Evolutionary conservation across 2,888 invertebrate species (phyloP), one percentile per base, ranked within the genome.

Genomic region (Erpobdella octoculata): DNA sequence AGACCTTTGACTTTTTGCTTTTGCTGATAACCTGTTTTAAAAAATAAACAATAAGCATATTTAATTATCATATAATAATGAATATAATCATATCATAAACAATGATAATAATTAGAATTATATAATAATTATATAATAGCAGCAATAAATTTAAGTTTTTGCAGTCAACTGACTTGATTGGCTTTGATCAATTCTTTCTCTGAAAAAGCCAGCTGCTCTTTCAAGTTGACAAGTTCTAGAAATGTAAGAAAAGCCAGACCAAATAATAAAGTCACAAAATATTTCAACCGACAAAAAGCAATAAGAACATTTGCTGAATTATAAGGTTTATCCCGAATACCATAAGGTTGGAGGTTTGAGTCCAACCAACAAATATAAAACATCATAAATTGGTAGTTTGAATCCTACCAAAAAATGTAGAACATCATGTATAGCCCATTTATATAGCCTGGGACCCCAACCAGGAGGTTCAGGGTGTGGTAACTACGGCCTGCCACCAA

Each of bases 121-220:
- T 59, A 59, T n/a, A 8, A 9, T n/a, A 59, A 59, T 18, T 12
- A 41, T 15, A 41, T 41, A 15, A 41, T 15, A 15, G 12, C 46
- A n/a, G n/a, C n/a, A n/a, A n/a, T n/a, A n/a, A n/a, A n/a, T n/a
- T n/a, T n/a, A 41, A 41, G 9, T 41, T 41, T 5, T 53, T 15
- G 1, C 28, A 15, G 21, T 53, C 53, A 25, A 28, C 21, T 37
- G 41, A 70, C 81, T 79, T 79, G 81, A 64, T 81, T 80, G 25
- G 82, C 81, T 73, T 81, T 83, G 38, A 78, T 77, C 36, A 82
- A 75, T 53, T 84, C 83, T 76, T 79, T 83, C 53, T 83, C 82
- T 15, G 82, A 71, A 28, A 65, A 72, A 59, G 82, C 81, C 33
- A 78, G 71, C 62, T 79, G 78, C 37, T 79, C 78, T 71, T 77